A percentile compares a stretch with the other conserved stretches of the same genome.
Conservation (phyloP, 2,888 invertebrate genomes). For the Brenthis hecate region DNA sequence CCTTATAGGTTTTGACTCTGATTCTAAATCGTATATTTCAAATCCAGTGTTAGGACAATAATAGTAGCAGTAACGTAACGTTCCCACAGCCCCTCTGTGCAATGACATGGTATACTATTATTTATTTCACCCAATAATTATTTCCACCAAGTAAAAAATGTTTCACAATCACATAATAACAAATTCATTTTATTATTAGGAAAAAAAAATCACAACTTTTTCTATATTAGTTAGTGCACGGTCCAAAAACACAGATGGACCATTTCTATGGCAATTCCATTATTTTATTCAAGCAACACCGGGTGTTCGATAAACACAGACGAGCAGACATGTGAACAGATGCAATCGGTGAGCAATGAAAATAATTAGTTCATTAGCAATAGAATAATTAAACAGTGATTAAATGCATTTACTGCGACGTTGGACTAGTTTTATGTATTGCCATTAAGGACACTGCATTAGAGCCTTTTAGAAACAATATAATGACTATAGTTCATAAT, state of each 20-base stretch:
- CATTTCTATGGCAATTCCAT: too few relatives aligned
- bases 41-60: conserved; percentile 67
- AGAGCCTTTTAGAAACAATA: neutral
- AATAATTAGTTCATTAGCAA: conserved; percentile 49
- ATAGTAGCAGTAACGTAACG: conserved; percentile 69
- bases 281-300: too few relatives aligned
- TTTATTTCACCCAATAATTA: conserved; percentile 26
- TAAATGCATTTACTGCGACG: conserved; percentile 37
- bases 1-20: conserved; percentile 51
- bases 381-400: conserved; percentile 36
- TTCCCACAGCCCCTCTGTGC: conserved; percentile 64
- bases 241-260: too few relatives aligned
- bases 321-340: neutral
- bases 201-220: too few relatives aligned
- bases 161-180: neutral
- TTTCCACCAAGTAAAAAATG: too few relatives aligned
- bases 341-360: conserved; percentile 44
- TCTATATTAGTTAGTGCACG: too few relatives aligned
- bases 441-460: conserved; percentile 30
- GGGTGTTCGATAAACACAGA: neutral
- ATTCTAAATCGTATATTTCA: conserved; percentile 74
- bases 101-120: conserved; percentile 55
- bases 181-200: too few relatives aligned
- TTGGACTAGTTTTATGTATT: conserved; percentile 26
- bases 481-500: too few relatives aligned